Evolutionary conservation across 2,113 vertebrate genomes (phyloP).

Genomic region (Sialia sialis): DNA sequence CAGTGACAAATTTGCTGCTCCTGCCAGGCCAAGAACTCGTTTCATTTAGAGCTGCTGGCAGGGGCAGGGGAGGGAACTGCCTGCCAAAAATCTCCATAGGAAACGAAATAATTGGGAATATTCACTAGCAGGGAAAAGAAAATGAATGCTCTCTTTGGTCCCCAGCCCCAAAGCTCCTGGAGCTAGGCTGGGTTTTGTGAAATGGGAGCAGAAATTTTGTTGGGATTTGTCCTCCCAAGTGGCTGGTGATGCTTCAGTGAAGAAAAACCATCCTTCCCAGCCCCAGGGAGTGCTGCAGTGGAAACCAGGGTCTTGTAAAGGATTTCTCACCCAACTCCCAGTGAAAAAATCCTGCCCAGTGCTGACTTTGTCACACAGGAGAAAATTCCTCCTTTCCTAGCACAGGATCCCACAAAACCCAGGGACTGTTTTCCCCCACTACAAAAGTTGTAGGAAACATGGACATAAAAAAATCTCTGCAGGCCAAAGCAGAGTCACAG

Average conservation of each 20-base stretch:
- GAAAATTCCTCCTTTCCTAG: neutral
- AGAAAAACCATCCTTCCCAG: neutral
- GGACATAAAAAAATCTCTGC: neutral
- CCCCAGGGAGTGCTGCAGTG: neutral
- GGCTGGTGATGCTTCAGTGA: neutral
- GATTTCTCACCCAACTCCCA: neutral
- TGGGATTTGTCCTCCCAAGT: neutral
- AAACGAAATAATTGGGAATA: conserved; percentile 51
- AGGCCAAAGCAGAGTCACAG: neutral
- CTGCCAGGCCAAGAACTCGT: neutral
- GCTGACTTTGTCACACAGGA: neutral
- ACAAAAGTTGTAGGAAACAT: neutral
- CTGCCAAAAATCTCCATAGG: conserved; percentile 32
- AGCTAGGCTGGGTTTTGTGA: neutral
- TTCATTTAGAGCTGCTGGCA: conserved; percentile 41
- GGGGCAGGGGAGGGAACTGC: neutral
- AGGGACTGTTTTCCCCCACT: neutral
- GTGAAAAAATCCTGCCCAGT: fast-evolving
- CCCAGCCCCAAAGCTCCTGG: neutral
- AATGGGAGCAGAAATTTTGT: neutral
- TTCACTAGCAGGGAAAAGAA: neutral
- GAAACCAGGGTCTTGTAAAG: neutral
- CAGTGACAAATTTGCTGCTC: neutral
- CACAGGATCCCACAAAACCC: neutral
- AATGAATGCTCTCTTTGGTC: neutral